Conservation (phyloP, 64 coral and sea anemone genomes). For the Montipora efflorescens region DNA sequence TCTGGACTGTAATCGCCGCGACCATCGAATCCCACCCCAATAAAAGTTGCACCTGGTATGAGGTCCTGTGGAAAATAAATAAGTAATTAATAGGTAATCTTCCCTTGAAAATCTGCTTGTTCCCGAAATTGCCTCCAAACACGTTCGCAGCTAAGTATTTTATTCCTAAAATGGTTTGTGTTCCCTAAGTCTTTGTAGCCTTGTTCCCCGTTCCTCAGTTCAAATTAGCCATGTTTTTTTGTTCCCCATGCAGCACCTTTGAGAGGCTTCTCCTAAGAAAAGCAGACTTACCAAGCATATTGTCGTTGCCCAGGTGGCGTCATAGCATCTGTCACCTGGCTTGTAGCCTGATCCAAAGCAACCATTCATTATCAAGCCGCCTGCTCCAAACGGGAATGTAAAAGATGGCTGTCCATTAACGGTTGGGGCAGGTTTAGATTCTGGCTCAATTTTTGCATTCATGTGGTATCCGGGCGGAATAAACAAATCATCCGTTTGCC, state of each 20-base stretch:
- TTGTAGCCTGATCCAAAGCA: conserved; percentile 59
- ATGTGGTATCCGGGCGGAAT: conserved; percentile 73
- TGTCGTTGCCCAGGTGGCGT: conserved; percentile 9
- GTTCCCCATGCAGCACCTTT: not conserved
- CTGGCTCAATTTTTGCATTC: conserved; percentile 11
- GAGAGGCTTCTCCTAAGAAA: no score
- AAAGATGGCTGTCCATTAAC: not conserved
- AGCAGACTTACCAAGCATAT: conserved; percentile 23
- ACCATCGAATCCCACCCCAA: not conserved
- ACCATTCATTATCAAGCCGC: conserved; percentile 59
- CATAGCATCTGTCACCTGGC: conserved; percentile 48
- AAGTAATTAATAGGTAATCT: no score
- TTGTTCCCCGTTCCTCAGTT: no score
- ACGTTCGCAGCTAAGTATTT: not conserved
- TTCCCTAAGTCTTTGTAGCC: no score
- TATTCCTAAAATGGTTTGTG: no score
- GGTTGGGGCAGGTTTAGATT: not conserved
- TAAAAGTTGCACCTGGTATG: conserved; percentile 60
- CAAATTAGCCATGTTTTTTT: not conserved
- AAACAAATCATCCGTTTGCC: conserved; percentile 70
- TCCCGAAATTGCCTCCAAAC: no score
- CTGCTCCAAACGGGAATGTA: conserved; percentile 66
- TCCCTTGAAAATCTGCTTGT: no score
- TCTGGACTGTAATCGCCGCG: conserved; percentile 19
- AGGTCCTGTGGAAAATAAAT: conserved; percentile 20